Evolutionary conservation across 2,888 invertebrate genomes (phyloP), one percentile per base, ranked within the genome.

Genomic region (Hemaris fuciformis): DNA sequence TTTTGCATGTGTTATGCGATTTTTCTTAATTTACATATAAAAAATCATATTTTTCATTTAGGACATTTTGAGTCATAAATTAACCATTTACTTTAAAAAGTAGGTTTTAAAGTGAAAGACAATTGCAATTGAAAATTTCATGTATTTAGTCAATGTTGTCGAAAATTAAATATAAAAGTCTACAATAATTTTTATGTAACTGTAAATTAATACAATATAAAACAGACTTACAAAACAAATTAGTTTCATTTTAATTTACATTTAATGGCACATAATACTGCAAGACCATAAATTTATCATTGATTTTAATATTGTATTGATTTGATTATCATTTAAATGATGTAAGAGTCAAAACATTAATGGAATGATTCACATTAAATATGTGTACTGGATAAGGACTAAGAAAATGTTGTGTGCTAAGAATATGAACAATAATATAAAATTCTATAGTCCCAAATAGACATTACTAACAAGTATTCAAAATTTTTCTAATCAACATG

Each of bases 241-340:
- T 38, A 38, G 61, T 43, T 60, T 18, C 18, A 15, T 31, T 53
- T 18, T 20, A 8, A 53, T 53, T 10, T 31, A 69, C 66, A 67
- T 68, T 73, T 73, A 76, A 53, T 53, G 53, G 53, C 53, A 53
- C 53, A 53, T 53, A 27, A n/a, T 10, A 31, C 31, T 53, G 15
- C 15, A 18, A 18, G 15, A 53, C 53, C 53, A 38, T 1, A 38
- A 10, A 38, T 13, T 38, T 38, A 38, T n/a, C 38, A 53, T 18
- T 27, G 53, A 18, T 2, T 27, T 31, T 18, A 53, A 48, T 25
- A 15, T 53, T 0, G 48, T 48, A 31, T 31, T 15, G 31, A 31
- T 53, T 53, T 53, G 10, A 27, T 23, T 23, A 27, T 25, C 31
- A 31, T 13, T 3, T 10, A 31, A 18, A 53, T 31, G 27, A 25